Evolutionary conservation across 92 coral and sea anemone genomes (phyloP).

Genomic region (Porites divaricata): DNA sequence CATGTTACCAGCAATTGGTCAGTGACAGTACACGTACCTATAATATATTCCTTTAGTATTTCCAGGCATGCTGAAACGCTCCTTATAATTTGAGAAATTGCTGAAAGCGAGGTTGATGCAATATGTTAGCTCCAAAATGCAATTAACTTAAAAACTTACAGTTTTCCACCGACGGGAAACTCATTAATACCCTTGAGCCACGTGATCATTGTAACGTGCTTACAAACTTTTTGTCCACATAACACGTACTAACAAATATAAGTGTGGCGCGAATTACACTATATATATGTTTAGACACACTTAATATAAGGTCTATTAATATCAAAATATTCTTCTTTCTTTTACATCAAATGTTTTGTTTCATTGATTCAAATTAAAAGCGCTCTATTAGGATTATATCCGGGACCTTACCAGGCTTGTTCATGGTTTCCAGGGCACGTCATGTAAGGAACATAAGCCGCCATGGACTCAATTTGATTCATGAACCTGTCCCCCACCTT

Average conservation of each 20-base stretch:
- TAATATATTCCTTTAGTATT: constrained; percentile 82
- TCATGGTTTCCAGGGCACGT: constrained; percentile 99
- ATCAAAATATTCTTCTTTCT: too few relatives aligned
- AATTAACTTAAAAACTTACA: too few relatives aligned
- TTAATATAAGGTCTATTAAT: too few relatives aligned
- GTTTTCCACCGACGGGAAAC: too few relatives aligned
- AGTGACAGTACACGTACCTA: constrained; percentile 58
- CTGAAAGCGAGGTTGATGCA: constrained; percentile 46
- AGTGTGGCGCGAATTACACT: too few relatives aligned
- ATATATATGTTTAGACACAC: too few relatives aligned
- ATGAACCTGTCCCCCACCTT: constrained; percentile 91
- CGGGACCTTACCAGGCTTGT: constrained; percentile 73
- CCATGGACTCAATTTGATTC: constrained; percentile 93
- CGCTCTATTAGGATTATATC: neutral
- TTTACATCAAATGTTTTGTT: too few relatives aligned
- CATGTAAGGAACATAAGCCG: constrained; percentile 92
- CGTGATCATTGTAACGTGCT: too few relatives aligned
- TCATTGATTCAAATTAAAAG: too few relatives aligned
- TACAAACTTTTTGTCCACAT: too few relatives aligned
- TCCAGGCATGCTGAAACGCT: constrained; percentile 98
- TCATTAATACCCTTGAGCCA: too few relatives aligned
- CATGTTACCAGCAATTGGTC: neutral
- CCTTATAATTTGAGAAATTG: constrained; percentile 94
- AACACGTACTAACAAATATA: too few relatives aligned
- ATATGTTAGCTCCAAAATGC: neutral